phyloP scores from a whole-genome alignment of 2,888 invertebrate species.

The Clivina fossor region DNA sequence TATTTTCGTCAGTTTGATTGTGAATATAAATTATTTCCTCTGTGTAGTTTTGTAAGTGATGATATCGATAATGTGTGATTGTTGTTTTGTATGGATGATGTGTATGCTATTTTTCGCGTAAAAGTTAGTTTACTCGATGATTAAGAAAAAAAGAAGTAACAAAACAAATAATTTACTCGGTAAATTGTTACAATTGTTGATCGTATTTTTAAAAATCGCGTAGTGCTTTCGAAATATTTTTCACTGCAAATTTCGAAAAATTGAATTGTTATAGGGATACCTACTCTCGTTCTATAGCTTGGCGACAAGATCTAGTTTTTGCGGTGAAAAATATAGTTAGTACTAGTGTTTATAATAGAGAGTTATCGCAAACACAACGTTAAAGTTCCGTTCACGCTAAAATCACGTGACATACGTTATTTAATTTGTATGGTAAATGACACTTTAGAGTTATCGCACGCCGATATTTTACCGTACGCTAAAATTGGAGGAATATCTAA shows the following conservation, averaged over 20 bases:
- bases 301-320: no score
- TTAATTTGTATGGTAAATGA: no score
- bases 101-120: constrained; percentile 23
- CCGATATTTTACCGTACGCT: no score
- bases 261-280: constrained; percentile 1
- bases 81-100: not conserved
- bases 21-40: constrained; percentile 22
- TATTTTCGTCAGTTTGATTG: constrained; percentile 11
- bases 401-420: no score
- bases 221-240: constrained; percentile 24
- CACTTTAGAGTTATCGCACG: no score
- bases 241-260: constrained; percentile 20
- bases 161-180: no score
- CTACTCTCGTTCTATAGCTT: constrained; percentile 22
- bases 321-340: constrained; percentile 21
- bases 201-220: constrained; percentile 13
- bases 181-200: constrained; percentile 22
- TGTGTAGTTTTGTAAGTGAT: constrained; percentile 10
- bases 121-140: constrained; percentile 17
- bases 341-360: constrained; percentile 22
- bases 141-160: no score
- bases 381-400: no score
- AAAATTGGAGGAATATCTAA: no score
- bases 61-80: constrained; percentile 12
- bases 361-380: no score